Evolutionary conservation across 2,797 vertebrate genomes (phyloP), one percentile per base, ranked within the genome.

Genomic region (Lacerta viridis): DNA sequence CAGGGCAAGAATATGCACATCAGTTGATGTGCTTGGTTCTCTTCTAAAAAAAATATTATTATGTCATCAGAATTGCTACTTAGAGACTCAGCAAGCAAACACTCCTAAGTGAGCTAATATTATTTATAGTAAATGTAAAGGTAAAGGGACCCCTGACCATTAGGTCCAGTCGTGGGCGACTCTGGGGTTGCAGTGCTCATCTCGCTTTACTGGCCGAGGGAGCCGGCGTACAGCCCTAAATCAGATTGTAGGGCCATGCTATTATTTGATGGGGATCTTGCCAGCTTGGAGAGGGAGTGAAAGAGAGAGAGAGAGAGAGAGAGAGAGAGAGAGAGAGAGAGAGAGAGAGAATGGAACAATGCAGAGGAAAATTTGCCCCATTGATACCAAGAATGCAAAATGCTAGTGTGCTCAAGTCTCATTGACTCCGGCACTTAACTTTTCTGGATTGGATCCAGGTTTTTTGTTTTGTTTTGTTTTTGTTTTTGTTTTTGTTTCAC

Each of bases 41-140:
- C 74, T 33, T 91, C 71, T 88, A 89, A 90, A 91, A 91, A 90
- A 88, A 85, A 86, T 7, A 83, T 66, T 25, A 89, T 87, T 75
- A 87, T 0, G 2, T 90, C 61, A 61, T 86, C 4, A 2, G 90
- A 92, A 87, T 43, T 87, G 59, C 66, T 77, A 83, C 68, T 92
- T 93, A 86, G 23, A 76, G 0, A 7, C 84, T 90, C 64, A 36
- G 3, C 84, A 88, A 93, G 84, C 33, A 88, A 86, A 86, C 3
- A 11, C 74, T 80, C n/a, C 2, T 77, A 89, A 92, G 77, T 75
- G 59, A 74, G 43, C n/a, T 84, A 92, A 85, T 83, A 20, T 11
- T 5, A 33, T 8, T 9, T 83, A 72, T 33, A 15, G 2, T 0
- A 41, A 41, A 41, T 1, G 39, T 41, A 41, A 39, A 39, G 46